phyloP scores from a whole-genome alignment of 1,140 invertebrate genomes.

The Phenacoccus solenopsis region DNA sequence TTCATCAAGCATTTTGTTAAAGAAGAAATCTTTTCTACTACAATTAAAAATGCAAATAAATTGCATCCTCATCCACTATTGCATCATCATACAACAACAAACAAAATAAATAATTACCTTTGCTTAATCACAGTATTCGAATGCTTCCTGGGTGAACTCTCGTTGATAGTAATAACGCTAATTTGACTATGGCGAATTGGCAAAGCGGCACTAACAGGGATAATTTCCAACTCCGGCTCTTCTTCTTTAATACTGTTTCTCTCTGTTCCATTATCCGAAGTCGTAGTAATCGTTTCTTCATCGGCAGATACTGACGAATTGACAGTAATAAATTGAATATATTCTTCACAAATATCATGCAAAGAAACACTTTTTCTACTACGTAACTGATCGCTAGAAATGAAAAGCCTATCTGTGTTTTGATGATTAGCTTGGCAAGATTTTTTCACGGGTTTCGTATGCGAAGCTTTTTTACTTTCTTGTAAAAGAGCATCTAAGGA shows the following conservation, averaged over 20 bases:
- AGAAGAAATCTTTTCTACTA: no score
- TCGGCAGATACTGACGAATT: neutral
- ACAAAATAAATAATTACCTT: neutral
- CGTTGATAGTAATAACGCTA: slow-evolving; percentile 2
- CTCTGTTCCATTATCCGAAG: neutral
- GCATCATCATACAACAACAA: no score
- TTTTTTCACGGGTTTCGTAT: neutral
- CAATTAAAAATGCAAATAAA: no score
- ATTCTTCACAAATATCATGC: slow-evolving; percentile 6
- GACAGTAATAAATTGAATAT: slow-evolving; percentile 10
- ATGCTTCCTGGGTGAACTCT: neutral
- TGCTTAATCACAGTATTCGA: neutral
- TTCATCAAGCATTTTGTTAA: no score
- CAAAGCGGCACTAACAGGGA: neutral
- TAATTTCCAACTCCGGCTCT: neutral
- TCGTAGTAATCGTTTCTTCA: neutral
- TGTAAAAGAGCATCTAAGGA: slow-evolving; percentile 20
- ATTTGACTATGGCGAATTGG: neutral
- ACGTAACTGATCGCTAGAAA: neutral
- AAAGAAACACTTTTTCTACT: neutral
- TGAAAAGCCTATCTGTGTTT: slow-evolving; percentile 1
- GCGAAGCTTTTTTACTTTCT: slow-evolving; percentile 18
- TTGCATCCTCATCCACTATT: no score
- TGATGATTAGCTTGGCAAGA: neutral
- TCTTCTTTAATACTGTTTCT: neutral